Base-by-base conservation (phyloP, 2,113 vertebrate genomes). In the Pangasianodon hypophthalmus region DNA sequence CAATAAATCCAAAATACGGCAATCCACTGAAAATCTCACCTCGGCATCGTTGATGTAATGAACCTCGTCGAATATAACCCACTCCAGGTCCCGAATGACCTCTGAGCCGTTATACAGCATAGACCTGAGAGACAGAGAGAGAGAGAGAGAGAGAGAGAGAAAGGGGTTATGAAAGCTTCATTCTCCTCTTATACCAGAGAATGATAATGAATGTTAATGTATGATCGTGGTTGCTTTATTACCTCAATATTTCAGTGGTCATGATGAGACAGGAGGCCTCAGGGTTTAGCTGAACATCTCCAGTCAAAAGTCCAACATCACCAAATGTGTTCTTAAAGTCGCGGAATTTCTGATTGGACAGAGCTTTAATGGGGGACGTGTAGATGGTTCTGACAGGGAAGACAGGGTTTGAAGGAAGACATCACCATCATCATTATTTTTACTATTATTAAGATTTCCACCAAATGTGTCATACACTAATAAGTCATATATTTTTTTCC, bases 341-440 rank as follows among this genome's bases (percentile, higher is more conserved):
- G 79, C 98, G 94, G 93, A 98, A 98, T 93, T 98, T 98, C 96
- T 98, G 98, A 95, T 98, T 98, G 94, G 97, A 98, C 92, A 98
- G 92, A 41, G 98, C 98, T 92, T 98, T 98, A 91, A 98, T 98
- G 5, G 98, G 98, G 1, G 98, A 98, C 0, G 98, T 98, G 90
- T 98, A 98, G 91, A 98, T 97, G 88, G 97, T 97, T 86, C 98
- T 98, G 62, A 81, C 29, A 88, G 88, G 64, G n/a, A 71, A 88
- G 26, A 91, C 52, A 50, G 14, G 26, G 48, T 26, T 29, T 32
- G 8, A 37, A 37, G 37, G n/a, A 56, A 16, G 1, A 56, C 79
- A 21, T 37, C 77, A 52, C 16, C 75, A 80, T 52, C 52, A 37
- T 32, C 26, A 24, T 83, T 19, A 52, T 52, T 16, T 14, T 80